These are phyloP conservation scores for Bombus waltoni DNA, from an alignment of 1,140 invertebrate genomes.

Conservation along the genomic window DNA sequence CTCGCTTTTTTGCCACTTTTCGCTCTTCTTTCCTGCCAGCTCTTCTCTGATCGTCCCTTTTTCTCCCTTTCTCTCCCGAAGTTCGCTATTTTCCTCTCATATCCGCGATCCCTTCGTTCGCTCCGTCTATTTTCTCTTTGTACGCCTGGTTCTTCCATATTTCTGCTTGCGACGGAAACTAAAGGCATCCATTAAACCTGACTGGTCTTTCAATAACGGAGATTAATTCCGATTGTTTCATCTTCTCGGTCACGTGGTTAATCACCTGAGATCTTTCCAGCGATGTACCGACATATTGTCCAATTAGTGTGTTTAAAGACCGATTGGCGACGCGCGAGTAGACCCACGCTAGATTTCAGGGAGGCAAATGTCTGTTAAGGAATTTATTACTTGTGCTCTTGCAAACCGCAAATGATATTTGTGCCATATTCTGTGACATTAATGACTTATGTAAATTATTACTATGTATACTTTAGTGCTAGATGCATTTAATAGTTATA, in stretches of 20 bases:
- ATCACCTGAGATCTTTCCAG: not conserved
- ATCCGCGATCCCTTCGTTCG: not conserved
- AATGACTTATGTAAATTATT: not conserved
- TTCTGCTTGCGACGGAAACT: constrained; percentile 14
- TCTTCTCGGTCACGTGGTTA: not conserved
- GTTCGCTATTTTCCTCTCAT: not conserved
- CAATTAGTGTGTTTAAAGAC: not conserved
- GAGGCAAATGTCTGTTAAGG: not conserved
- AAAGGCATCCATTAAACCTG: constrained; percentile 1
- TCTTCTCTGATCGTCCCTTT: not conserved
- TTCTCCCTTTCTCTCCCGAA: not conserved
- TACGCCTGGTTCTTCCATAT: not conserved
- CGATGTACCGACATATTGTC: not conserved
- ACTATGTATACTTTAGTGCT: not conserved
- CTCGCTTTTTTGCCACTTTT: not conserved
- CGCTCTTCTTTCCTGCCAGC: not conserved
- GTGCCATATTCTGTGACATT: not conserved
- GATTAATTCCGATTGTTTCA: constrained; percentile 10
- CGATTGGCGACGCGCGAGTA: no score
- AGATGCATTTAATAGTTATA: not conserved
- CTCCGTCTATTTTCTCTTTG: not conserved
- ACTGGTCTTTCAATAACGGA: not conserved
- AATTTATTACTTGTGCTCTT: not conserved
- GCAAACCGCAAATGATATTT: not conserved
- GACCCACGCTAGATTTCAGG: not conserved